Evolutionary conservation across 2,888 invertebrate genomes (phyloP).

Genomic region (Formica aserva): DNA sequence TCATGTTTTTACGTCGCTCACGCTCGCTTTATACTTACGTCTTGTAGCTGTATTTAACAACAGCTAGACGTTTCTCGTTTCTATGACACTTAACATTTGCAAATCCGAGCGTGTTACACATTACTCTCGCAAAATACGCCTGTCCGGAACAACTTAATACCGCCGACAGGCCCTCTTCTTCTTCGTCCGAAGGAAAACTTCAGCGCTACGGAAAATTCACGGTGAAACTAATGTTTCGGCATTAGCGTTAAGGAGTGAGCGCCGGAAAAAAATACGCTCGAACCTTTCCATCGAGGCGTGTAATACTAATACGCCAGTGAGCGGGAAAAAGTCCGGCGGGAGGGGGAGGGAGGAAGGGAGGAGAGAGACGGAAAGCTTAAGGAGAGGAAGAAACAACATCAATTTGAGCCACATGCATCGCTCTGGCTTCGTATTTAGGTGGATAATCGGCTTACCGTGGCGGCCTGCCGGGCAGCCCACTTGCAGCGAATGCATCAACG

Average conservation of each 20-base stretch:
- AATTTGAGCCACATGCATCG: constrained; percentile 85
- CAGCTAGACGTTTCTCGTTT: background rate
- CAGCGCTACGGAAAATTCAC: background rate
- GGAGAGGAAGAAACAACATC: constrained; percentile 74
- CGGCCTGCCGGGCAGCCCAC: constrained; percentile 75
- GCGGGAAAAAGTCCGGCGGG: background rate
- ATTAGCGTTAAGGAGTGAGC: background rate
- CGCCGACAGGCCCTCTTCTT: background rate
- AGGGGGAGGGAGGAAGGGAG: background rate
- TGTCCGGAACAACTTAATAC: constrained; percentile 5
- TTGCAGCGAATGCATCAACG: constrained; percentile 66
- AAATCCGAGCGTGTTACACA: background rate
- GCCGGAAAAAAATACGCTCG: background rate
- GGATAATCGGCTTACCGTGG: constrained; percentile 85
- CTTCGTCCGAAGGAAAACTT: background rate
- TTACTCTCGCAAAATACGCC: background rate
- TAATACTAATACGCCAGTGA: constrained; percentile 20
- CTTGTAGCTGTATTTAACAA: background rate
- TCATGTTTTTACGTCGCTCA: background rate
- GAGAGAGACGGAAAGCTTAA: constrained; percentile 19
- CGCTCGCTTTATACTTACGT: background rate
- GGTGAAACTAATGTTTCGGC: background rate
- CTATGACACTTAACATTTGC: background rate
- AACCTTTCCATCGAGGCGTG: background rate
- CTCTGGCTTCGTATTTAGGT: constrained; percentile 85